Percentiles rank a stretch among this genome's conserved stretches.
Conservation (phyloP, 1,140 invertebrate genomes). For the Drosophila willistoni region DNA sequence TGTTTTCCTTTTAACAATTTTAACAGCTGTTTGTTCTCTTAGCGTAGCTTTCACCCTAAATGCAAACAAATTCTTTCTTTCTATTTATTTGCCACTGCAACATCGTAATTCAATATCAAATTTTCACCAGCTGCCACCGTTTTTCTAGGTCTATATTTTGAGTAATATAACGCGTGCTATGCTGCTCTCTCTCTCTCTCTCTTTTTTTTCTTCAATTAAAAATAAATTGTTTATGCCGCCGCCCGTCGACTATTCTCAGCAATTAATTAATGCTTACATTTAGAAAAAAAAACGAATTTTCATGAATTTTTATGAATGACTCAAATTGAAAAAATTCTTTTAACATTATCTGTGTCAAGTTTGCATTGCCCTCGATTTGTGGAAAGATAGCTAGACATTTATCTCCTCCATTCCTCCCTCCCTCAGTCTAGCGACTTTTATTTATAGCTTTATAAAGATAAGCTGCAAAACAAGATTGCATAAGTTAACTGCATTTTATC, state of each 20-base stretch:
- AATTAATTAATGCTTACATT: constrained; percentile 75
- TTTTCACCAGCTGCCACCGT: constrained; percentile 27
- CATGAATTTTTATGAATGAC: constrained; percentile 63
- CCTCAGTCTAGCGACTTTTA: constrained; percentile 21
- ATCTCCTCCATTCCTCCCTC: background rate
- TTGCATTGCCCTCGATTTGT: constrained; percentile 63
- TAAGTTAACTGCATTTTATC: constrained; percentile 48
- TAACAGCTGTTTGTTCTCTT: constrained; percentile 8
- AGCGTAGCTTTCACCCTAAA: constrained; percentile 7
- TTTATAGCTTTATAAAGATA: constrained; percentile 21
- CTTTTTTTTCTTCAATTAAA: background rate
- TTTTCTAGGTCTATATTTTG: background rate
- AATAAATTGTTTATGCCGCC: constrained; percentile 17
- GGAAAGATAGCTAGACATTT: constrained; percentile 18
- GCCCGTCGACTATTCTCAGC: constrained; percentile 51
- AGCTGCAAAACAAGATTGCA: constrained; percentile 33
- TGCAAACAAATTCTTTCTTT: constrained; percentile 12
- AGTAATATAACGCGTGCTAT: constrained; percentile 5
- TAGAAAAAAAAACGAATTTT: background rate
- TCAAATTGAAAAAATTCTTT: constrained; percentile 38
- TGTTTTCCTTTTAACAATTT: constrained; percentile 1
- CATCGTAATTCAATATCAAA: constrained; percentile 37
- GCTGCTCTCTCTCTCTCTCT: background rate
- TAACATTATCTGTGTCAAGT: constrained; percentile 64
- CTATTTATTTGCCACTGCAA: constrained; percentile 43